Base-by-base conservation (phyloP, 2,888 invertebrate species). In the Drosophila barbarae region DNA sequence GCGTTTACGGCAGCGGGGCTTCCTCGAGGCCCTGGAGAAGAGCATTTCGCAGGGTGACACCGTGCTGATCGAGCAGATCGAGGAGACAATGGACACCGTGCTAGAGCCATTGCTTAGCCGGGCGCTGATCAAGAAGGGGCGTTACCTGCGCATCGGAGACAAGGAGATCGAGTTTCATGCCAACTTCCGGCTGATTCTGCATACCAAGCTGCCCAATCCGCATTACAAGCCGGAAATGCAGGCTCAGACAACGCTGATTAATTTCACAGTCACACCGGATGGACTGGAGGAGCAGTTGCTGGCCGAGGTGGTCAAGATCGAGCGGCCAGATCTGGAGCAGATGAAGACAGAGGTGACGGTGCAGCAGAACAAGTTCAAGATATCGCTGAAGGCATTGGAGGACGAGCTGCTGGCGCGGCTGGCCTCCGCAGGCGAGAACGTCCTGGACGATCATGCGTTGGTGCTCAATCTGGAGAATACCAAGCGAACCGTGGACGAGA, bases 201-300 rank as follows among this genome's bases (percentile, higher is more conserved):
- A 98, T 88, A 98, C 98, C 0, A 98, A 98, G 89, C 90, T 98
- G 67, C 96, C 96, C 2, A 98, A 98, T 90, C 98, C 98, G 1
- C 98, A 98, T 90, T 98, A 98, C 88, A 97, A 98, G 87, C 98
- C 98, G 1, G 98, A 98, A 90, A 95, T 98, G 93, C 98, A 98
- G 90, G 98, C 98, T 0, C 98, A 98, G 90, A 95, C 97, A 30
- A 98, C 98, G 1, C 91, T 98, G 18, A 98, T 98, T 71, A 98
- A 98, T 90, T 98, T 98, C 83, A 98, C 98, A 0, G 98, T 98
- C 2, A 98, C 98, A 0, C 93, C 93, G 86, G 97, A 98, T 88
- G 98, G 96, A 34, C 91, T 98, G n/a, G 98, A 98, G 89, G 98
- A 98, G 86, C 98, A 98, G 88, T 90, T 98, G 13, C 90, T 98